phyloP scores from a whole-genome alignment of 2,888 invertebrate genomes.

The Subacronicta megacephala region DNA sequence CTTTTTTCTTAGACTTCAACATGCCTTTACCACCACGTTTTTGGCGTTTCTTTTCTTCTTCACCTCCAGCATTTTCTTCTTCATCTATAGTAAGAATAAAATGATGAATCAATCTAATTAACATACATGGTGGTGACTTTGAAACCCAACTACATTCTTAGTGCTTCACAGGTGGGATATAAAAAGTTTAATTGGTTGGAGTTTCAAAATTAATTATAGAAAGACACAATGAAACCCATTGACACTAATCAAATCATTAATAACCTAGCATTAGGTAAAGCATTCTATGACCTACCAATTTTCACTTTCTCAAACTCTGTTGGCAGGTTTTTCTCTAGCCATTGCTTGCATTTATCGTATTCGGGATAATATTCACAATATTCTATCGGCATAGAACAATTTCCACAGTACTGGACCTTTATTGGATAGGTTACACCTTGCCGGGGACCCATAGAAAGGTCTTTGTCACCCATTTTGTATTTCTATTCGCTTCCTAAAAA shows the following conservation, averaged over 20 bases:
- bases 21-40: conserved; percentile 99
- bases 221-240: background rate
- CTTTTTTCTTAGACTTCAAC: conserved; percentile 98
- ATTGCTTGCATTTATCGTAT: conserved; percentile 98
- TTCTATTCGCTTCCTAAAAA: conserved; percentile 48
- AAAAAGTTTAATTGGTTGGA: too few species aligned
- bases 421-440: conserved; percentile 94
- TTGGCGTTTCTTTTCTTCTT: conserved; percentile 98
- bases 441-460: conserved; percentile 91
- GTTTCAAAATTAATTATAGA: too few species aligned
- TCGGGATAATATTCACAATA: conserved; percentile 99
- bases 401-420: conserved; percentile 96
- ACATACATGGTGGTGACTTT: too few species aligned
- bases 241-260: background rate
- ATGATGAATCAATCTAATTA: background rate
- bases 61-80: conserved; percentile 93
- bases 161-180: too few species aligned
- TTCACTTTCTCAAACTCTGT: conserved; percentile 97
- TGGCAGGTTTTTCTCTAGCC: conserved; percentile 98
- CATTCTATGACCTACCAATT: conserved; percentile 90
- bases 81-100: conserved; percentile 78
- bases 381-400: conserved; percentile 98
- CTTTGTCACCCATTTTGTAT: conserved; percentile 88
- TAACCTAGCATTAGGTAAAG: conserved; percentile 51
- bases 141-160: too few species aligned